Percentiles rank a stretch among this genome's conserved stretches.
phyloP scores from a whole-genome alignment of 2,113 vertebrate genomes.

The Gymnorhina tibicen region DNA sequence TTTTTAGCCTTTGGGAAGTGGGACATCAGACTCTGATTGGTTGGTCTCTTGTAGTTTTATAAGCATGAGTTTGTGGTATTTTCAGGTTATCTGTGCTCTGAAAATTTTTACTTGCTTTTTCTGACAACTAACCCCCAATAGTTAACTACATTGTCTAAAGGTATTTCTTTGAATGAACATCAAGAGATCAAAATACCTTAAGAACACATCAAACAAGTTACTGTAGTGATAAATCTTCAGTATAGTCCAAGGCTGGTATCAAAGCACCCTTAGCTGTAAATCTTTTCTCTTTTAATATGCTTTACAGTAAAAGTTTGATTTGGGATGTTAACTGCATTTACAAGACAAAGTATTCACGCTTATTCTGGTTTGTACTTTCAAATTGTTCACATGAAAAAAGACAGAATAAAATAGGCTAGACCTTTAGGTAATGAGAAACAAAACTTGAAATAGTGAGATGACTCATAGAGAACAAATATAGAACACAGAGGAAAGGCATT shows the following conservation, averaged over 20 bases:
- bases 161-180: not conserved
- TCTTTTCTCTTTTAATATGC: not conserved
- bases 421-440: conserved; percentile 4
- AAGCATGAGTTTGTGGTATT: not conserved
- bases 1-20: not conserved
- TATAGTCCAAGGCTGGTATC: not conserved
- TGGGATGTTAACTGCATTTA: not conserved
- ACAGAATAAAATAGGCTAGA: not conserved
- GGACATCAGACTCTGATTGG: rapidly evolving
- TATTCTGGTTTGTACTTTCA: not conserved
- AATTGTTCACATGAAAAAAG: not conserved
- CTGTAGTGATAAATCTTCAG: not conserved
- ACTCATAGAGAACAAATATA: conserved; percentile 12
- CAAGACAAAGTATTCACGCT: not conserved
- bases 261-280: not conserved
- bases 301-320: not conserved
- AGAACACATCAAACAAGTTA: not conserved
- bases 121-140: not conserved
- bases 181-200: not conserved
- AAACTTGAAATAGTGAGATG: conserved; percentile 16
- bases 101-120: not conserved
- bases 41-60: not conserved
- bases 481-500: not conserved
- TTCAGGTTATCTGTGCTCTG: not conserved
- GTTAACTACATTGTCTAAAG: not conserved